Conservation (phyloP, 2,888 invertebrate species). For the Eupithecia inturbata region DNA sequence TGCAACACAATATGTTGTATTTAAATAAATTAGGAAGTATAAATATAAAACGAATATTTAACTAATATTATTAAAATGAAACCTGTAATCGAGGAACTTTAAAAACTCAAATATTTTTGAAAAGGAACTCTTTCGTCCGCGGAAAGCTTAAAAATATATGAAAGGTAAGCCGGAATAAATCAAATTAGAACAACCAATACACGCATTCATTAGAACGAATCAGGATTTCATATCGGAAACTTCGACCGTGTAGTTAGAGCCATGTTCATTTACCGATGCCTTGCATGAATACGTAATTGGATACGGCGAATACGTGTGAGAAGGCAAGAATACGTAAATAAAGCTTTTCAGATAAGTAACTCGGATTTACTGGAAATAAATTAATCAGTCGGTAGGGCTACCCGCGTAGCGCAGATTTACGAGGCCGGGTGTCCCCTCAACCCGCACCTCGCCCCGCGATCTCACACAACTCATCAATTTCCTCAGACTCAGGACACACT, state of each 20-base stretch:
- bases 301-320: conserved; percentile 52
- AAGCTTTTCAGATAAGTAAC: conserved; percentile 66
- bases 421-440: conserved; percentile 50
- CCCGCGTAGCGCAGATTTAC: conserved; percentile 72
- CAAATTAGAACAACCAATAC: conserved; percentile 25
- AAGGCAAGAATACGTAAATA: conserved; percentile 54
- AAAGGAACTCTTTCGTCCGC: not conserved
- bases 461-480: conserved; percentile 80
- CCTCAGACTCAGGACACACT: conserved; percentile 65
- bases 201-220: conserved; percentile 30
- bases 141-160: not conserved
- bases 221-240: conserved; percentile 43
- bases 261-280: conserved; percentile 42
- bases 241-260: conserved; percentile 36
- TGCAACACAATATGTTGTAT: not conserved
- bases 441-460: conserved; percentile 24
- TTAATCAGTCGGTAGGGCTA: conserved; percentile 70
- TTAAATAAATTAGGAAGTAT: too few relatives aligned
- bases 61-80: too few relatives aligned
- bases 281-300: conserved; percentile 48
- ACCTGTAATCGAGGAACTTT: not conserved
- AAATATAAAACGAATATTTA: too few relatives aligned
- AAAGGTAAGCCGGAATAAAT: conserved; percentile 29
- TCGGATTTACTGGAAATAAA: conserved; percentile 70
- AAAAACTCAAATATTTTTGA: too few relatives aligned